Evolutionary conservation across 2,113 vertebrate genomes (phyloP), one percentile per base, ranked within the genome.

Genomic region (Trogon surrucura): DNA sequence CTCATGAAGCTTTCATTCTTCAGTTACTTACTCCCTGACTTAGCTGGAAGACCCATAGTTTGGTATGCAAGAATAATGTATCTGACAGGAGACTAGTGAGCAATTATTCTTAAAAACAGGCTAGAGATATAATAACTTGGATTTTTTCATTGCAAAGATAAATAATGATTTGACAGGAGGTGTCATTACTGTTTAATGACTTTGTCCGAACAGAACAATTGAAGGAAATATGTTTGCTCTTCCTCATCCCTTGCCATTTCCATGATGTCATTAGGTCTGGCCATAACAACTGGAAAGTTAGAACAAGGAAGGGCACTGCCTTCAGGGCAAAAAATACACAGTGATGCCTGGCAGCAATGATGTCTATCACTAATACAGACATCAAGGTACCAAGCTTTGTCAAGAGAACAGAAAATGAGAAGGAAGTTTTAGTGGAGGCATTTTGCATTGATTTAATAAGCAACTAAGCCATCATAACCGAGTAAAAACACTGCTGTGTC

Each of bases 151-250:
- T 93, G 32, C 27, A 94, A 92, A 96, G 77, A 57, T 50, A 92
- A 90, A 93, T 45, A 95, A n/a, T 45, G 79, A 94, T 93, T 85
- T 96, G 96, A 96, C 85, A 92, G 77, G 83, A 94, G 90, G 75
- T 96, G 92, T 96, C 96, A 92, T 97, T 93, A 81, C 51, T 93
- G 83, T 93, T 95, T 91, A 95, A 87, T 92, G 80, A 75, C 92
- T 96, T 94, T 89, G 80, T 94, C 92, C 93, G 74, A 94, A 85
- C 22, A 86, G 77, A 93, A 96, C 95, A 96, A 96, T 96, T 92
- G 92, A 87, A 96, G 96, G 96, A 96, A 97, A 92, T 91, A 54
- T 69, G 92, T 72, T 92, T 95, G 88, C 77, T 96, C 95, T 96
- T 95, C 92, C 92, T 87, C 77, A 82, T 85, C 80, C 86, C 69